Conservation (phyloP, 2,113 vertebrate genomes). For the Chrysemys picta region DNA sequence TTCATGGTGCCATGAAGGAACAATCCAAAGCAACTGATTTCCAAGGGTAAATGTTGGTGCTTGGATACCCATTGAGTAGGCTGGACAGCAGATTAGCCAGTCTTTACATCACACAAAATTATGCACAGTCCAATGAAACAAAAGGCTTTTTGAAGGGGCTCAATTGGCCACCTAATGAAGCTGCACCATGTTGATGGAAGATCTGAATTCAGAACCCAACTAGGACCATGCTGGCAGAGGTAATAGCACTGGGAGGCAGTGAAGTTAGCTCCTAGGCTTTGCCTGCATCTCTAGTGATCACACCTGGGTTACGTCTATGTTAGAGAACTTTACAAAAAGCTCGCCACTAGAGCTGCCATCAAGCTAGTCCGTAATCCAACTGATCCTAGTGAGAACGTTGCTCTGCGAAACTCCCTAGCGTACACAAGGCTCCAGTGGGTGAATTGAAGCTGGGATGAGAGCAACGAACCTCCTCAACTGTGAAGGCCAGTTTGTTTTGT, state of each 20-base stretch:
- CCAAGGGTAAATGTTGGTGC: not conserved
- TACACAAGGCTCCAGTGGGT: not conserved
- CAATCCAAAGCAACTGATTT: not conserved
- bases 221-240: not conserved
- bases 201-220: not conserved
- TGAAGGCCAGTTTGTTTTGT: not conserved
- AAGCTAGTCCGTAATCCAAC: not conserved
- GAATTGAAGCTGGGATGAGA: not conserved
- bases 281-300: not conserved
- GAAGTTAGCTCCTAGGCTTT: not conserved
- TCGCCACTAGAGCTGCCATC: slow-evolving; percentile 15
- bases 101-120: not conserved
- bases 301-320: slow-evolving; percentile 12
- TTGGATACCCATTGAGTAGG: not conserved
- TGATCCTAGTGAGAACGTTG: not conserved
- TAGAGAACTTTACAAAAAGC: not conserved
- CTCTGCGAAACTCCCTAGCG: not conserved
- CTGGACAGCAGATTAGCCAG: not conserved
- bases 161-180: not conserved
- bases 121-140: accelerated
- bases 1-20: not conserved
- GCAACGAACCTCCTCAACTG: not conserved
- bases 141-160: not conserved
- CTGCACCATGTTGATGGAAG: not conserved
- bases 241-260: not conserved